Base-by-base conservation (phyloP, 2,888 invertebrate species). In the Ryuthela nishihirai region DNA sequence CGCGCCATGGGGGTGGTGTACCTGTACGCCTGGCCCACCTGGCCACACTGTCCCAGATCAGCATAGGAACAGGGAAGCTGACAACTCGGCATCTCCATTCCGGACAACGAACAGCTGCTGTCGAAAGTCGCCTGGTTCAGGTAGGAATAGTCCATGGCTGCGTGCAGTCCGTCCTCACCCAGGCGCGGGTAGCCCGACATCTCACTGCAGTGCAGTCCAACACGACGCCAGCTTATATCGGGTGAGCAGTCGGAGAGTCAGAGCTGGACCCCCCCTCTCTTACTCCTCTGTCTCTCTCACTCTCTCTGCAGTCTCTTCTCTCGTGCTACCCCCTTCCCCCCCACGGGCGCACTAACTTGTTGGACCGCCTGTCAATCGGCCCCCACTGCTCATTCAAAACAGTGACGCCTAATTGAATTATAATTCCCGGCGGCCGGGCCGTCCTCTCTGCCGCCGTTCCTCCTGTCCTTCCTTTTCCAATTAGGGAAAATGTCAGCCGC, bases 11-110 rank as follows among this genome's bases (percentile, higher is more conserved):
- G 69, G 41, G 83, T 80, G 82, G 87, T 85, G 62, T 84, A 83
- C 9, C 83, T 82, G 77, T 88, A 88, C 26, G 87, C 85, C 64
- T 87, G 86, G 74, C 74, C 77, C 87, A 88, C 88, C 79, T 90
- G 90, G 64, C 88, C 87, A 76, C 90, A 90, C 38, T 88, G 87
- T 49, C 88, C 85, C 71, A 89, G 80, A 76, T 91, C 90, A 54
- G 88, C 87, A 79, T 90, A 90, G 26, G 87, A 85, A 74, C 88
- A 85, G 44, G 83, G 83, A 73, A 76, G 72, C 60, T 72, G 73
- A 62, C 74, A 74, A 64, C 73, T 74, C 40, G 75, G 72, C 12
- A 49, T 35, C n/a, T 55, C 55, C 34, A 48, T 26, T 59, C 81
- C 80, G 66, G 81, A 78, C 69, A 81, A 78, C 69, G 81, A 78